These are phyloP conservation scores for Ornithorhynchus anatinus DNA, from an alignment of 2,113 vertebrate genomes.

Conservation along the genomic window DNA sequence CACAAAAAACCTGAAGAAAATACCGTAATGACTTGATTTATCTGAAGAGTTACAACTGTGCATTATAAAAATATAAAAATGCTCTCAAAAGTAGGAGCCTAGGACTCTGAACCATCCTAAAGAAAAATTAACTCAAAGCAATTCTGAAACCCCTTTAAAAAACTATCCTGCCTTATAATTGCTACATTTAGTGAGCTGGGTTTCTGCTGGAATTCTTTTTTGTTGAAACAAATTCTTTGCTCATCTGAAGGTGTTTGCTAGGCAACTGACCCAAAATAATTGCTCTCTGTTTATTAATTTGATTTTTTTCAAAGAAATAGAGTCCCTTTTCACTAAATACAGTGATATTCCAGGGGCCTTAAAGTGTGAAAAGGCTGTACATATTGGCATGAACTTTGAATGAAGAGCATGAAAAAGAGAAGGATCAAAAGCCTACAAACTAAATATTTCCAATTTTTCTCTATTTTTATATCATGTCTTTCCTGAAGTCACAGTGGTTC, in stretches of 20 bases:
- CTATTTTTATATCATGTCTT: slow-evolving; percentile 6
- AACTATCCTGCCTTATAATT: slow-evolving; percentile 25
- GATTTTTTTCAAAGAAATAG: slow-evolving; percentile 16
- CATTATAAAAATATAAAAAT: too few relatives aligned
- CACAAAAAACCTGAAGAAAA: too few relatives aligned
- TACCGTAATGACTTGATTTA: too few relatives aligned
- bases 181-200: slow-evolving; percentile 13
- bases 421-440: slow-evolving; percentile 37
- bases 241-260: not conserved
- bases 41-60: too few relatives aligned
- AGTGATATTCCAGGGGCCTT: too few relatives aligned
- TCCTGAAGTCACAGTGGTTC: not conserved
- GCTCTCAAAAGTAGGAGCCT: too few relatives aligned
- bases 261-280: slow-evolving; percentile 1
- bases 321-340: too few relatives aligned
- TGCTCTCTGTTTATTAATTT: not conserved
- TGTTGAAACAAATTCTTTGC: not conserved
- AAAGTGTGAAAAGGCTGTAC: too few relatives aligned
- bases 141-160: slow-evolving; percentile 33
- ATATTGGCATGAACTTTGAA: too few relatives aligned
- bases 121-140: slow-evolving; percentile 42
- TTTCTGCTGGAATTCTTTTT: not conserved
- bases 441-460: slow-evolving; percentile 31
- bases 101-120: too few relatives aligned
- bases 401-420: too few relatives aligned